phyloP scores from a whole-genome alignment of 1,140 invertebrate genomes.

The Cheumatopsyche charites region DNA sequence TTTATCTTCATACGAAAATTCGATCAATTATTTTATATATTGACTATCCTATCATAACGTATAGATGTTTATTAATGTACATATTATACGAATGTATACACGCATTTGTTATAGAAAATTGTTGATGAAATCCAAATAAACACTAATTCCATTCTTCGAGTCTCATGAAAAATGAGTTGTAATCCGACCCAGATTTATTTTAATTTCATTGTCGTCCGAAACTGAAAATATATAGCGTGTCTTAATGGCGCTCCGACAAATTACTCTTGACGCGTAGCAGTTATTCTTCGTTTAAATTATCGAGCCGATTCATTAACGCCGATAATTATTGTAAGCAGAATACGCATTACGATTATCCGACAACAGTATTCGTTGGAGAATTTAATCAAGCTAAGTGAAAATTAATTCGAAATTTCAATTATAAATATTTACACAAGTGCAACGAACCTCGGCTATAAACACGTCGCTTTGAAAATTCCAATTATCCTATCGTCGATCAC shows the following conservation, averaged over 20 bases:
- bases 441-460: no score
- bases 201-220: constrained; percentile 25
- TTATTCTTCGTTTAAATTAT: constrained; percentile 18
- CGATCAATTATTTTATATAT: no score
- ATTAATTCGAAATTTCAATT: no score
- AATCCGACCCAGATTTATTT: constrained; percentile 24
- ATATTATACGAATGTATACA: no score
- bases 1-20: no score
- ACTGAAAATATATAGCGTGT: constrained; percentile 21
- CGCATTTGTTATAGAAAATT: not conserved
- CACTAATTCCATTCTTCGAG: not conserved
- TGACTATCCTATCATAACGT: no score
- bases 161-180: constrained; percentile 14
- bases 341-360: not conserved
- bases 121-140: constrained; percentile 2
- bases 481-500: no score
- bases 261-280: constrained; percentile 8
- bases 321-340: not conserved
- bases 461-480: no score
- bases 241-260: constrained; percentile 16
- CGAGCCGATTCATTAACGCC: constrained; percentile 8
- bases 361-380: not conserved
- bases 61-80: no score
- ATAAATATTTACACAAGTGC: no score
- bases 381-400: no score